These are phyloP conservation scores for Acanthosepion lycidas DNA, from an alignment of 2,888 invertebrate genomes.

Conservation along the genomic window DNA sequence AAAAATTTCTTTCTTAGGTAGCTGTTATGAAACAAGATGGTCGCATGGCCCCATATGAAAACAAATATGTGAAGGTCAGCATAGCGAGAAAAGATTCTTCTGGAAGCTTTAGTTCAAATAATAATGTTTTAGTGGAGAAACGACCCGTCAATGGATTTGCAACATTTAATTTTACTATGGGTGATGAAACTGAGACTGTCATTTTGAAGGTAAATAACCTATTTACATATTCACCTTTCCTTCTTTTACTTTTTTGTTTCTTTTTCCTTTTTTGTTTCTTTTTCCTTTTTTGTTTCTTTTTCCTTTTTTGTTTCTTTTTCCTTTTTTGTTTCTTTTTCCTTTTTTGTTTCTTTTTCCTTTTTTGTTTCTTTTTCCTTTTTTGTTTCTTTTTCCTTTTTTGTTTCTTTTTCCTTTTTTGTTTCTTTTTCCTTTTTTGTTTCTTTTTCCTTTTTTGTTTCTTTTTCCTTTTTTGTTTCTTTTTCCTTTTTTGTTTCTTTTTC, in stretches of 20 bases:
- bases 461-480: neutral
- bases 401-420: neutral
- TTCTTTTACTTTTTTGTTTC: neutral
- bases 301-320: too few species aligned
- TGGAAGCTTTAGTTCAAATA: conserved; percentile 43
- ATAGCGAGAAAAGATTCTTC: conserved; percentile 51
- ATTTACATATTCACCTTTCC: neutral
- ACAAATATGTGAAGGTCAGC: conserved; percentile 59
- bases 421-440: neutral
- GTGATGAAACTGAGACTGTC: conserved; percentile 57
- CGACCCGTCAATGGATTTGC: conserved; percentile 69
- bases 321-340: too few species aligned
- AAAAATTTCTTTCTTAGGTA: conserved; percentile 77
- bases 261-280: neutral
- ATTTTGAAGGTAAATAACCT: conserved; percentile 59
- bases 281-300: too few species aligned
- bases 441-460: too few species aligned
- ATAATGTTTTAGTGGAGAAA: conserved; percentile 54
- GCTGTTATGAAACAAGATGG: conserved; percentile 94
- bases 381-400: neutral
- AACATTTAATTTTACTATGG: conserved; percentile 61
- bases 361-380: too few species aligned
- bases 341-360: too few species aligned
- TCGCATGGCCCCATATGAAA: conserved; percentile 76
- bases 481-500: too few species aligned